These are phyloP conservation scores for Paradoxurus hermaphroditus DNA, from an alignment of 2,113 vertebrate species.

Conservation along the genomic window DNA sequence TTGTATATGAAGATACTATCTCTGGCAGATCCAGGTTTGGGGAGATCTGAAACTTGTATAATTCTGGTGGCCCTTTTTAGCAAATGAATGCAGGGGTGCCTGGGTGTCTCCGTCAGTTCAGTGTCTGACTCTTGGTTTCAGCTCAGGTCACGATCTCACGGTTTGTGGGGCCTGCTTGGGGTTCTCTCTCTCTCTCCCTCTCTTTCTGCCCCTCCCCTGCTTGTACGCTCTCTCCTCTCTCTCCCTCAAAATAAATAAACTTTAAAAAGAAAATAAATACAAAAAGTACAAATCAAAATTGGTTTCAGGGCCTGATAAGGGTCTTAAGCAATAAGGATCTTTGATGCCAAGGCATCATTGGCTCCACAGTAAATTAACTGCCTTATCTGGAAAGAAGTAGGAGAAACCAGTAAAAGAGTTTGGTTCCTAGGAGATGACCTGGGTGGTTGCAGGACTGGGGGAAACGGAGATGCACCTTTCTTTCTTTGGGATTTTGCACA, in stretches of 20 bases:
- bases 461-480: background rate
- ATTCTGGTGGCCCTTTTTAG: background rate
- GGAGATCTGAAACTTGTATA: background rate
- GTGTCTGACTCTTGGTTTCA: too few relatives aligned
- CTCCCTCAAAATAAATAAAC: too few relatives aligned
- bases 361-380: background rate
- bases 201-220: too few relatives aligned
- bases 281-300: background rate
- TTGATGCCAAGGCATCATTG: background rate
- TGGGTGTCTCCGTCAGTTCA: too few relatives aligned
- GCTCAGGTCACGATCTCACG: too few relatives aligned
- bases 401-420: background rate
- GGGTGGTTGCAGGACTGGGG: background rate
- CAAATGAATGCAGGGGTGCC: too few relatives aligned
- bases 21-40: background rate
- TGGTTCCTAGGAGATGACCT: background rate
- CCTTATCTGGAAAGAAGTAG: background rate
- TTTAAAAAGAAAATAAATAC: background rate
- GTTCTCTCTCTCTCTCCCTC: too few relatives aligned
- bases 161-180: too few relatives aligned
- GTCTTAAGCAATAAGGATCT: background rate
- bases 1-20: background rate
- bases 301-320: background rate
- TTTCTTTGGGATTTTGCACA: background rate
- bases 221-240: too few relatives aligned